phyloP scores from a whole-genome alignment of 1,140 invertebrate genomes.

The Brachionus asplanchnoidis region DNA sequence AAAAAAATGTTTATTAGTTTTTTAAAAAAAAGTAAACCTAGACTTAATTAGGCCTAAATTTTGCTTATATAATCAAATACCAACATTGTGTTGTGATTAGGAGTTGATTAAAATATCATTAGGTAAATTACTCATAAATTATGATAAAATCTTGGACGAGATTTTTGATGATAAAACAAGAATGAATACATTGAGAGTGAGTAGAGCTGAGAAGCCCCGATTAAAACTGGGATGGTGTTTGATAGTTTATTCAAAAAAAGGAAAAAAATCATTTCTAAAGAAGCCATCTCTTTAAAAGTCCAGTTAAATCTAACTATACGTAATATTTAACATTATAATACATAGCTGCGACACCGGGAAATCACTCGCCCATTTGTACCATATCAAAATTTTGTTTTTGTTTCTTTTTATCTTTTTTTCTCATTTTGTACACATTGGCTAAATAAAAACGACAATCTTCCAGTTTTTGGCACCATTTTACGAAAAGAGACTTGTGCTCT shows the following conservation, averaged over 20 bases:
- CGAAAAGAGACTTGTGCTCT: background rate
- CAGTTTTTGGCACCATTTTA: background rate
- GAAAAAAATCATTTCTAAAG: background rate
- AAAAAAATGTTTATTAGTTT: background rate
- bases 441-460: background rate
- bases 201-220: background rate
- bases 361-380: constrained; percentile 36
- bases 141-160: background rate
- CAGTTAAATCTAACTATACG: background rate
- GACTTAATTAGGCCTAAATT: background rate
- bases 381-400: background rate
- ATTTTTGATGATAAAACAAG: background rate
- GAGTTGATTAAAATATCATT: background rate
- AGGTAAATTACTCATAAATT: background rate
- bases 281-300: background rate
- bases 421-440: background rate
- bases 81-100: background rate
- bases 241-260: background rate
- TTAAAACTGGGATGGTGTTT: background rate
- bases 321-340: constrained; percentile 26
- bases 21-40: background rate
- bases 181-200: background rate
- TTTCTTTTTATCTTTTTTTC: background rate
- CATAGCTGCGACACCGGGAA: constrained; percentile 41
- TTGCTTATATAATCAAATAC: background rate